Base-by-base conservation (phyloP, 2,113 vertebrate genomes). In the Cathartes aura region DNA sequence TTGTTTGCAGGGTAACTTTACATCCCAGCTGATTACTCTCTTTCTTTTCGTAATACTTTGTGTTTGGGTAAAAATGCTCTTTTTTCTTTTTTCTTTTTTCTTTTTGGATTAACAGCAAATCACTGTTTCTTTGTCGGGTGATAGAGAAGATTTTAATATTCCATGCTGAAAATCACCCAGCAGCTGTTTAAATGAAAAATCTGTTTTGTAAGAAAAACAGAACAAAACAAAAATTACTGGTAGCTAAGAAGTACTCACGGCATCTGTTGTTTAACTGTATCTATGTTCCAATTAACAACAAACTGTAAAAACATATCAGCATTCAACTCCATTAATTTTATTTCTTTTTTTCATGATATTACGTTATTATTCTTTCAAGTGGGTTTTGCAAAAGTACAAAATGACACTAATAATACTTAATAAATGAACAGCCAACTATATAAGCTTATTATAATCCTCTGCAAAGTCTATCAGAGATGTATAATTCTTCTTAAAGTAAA, bases 221-320 rank as follows among this genome's bases (percentile, higher is more conserved):
- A 97, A 76, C 36, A 59, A 75, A 83, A 13, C 45, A 60, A 72
- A 96, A 92, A 90, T 78, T 93, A 86, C 26, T 6, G 42, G 58
- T 87, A 84, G 75, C 75, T 90, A 81, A 76, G 55, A 89, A 71
- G 43, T 87, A 48, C 68, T 89, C 7, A 1, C 19, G 95, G 75
- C 84, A 89, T 97, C 95, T 97, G 91, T 90, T 94, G 86, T 94
- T 94, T 97, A 89, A 93, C 84, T 95, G 48, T 95, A 76, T 89
- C 18, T 20, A 32, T 75, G 82, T 67, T 96, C 76, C 82, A 90
- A 86, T 92, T 97, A 96, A 90, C 89, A 94, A 70, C 66, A 93
- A 94, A 43, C 45, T 16, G 1, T 94, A 91, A 72, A 91, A 96
- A 85, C 66, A 55, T 91, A 96, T 62, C 87, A 72, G 38, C 36